Base-by-base conservation (phyloP, 2,888 invertebrate genomes). In the Bellardia pandia region DNA sequence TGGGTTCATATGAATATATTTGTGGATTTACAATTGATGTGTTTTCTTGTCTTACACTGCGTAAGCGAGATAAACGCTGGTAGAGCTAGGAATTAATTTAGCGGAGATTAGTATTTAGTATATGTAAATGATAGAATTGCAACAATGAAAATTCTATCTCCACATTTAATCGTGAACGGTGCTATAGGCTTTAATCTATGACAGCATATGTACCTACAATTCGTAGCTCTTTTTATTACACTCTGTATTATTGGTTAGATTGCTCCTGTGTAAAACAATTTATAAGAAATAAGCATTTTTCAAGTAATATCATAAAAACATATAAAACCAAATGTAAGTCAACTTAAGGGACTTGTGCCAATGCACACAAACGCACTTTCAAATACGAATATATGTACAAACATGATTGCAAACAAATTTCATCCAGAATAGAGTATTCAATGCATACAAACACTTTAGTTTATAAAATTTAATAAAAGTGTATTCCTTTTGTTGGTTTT, bases 241-340 rank as follows among this genome's bases (percentile, higher is more conserved):
- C 11, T 48, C 8, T 48, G 13, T 7, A 14, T 14, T 48, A 13
- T 4, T 37, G 37, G 37, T 37, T 37, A 37, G 37, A 2, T 37
- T 37, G 37, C 37, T 37, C 37, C 6, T 11, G n/a, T 30, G 45
- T 30, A 7, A 16, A 51, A 68, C 48, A 48, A 30, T 68, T 14
- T 48, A 45, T 4, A 68, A 33, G 48, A 45, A 40, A 11, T 53
- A 42, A 66, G 37, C 45, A 48, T 56, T 68, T 45, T 45, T 89
- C 48, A 48, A 48, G 33, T 23, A 64, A 69, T 13, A 51, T 56
- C 69, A 66, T 53, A 66, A 76, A 76, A 76, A 30, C 62, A 16
- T 37, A 37, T 37, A 37, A 37, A 37, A 37, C 37, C 37, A 37
- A 37, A 48, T 75, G 75, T 9, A 51, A 75, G 37, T 16, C 51